A percentile compares a stretch with the other conserved stretches of the same genome.
Conservation (phyloP, 1,140 invertebrate species). For the Papilio helenus region DNA sequence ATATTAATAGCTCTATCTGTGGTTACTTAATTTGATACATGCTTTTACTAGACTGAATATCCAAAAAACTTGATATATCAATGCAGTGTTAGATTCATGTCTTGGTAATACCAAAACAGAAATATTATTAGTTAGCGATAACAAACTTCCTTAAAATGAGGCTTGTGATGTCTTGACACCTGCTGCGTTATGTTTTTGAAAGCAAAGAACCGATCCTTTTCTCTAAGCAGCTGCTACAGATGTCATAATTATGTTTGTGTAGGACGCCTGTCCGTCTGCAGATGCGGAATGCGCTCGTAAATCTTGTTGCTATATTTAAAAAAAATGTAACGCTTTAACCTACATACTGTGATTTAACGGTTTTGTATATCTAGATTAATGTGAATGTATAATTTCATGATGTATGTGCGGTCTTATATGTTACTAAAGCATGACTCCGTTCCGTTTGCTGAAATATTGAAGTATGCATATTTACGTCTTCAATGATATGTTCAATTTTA, state of each 20-base stretch:
- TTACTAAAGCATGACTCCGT: not conserved
- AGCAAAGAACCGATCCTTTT: not conserved
- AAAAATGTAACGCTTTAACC: slow-evolving; percentile 14
- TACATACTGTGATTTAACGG: not conserved
- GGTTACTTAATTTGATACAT: not conserved
- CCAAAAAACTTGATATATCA: no score
- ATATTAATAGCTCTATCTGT: not conserved
- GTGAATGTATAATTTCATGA: not conserved
- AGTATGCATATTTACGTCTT: not conserved
- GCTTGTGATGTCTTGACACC: not conserved
- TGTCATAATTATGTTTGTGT: slow-evolving; percentile 19
- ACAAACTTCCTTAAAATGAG: not conserved
- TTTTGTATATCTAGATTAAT: not conserved
- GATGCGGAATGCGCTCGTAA: slow-evolving; percentile 17
- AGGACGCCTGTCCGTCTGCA: not conserved
- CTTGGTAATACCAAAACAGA: not conserved
- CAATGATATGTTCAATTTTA: not conserved
- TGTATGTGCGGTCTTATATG: not conserved
- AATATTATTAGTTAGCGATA: not conserved
- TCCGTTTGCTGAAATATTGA: not conserved
- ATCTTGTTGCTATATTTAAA: slow-evolving; percentile 21
- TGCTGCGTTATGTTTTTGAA: not conserved
- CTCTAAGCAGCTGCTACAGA: not conserved
- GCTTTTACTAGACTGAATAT: no score
- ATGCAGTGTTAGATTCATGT: not conserved